Base-by-base conservation (phyloP, 53 echinoderm and acorn worm species). In the Holothuria scabra region DNA sequence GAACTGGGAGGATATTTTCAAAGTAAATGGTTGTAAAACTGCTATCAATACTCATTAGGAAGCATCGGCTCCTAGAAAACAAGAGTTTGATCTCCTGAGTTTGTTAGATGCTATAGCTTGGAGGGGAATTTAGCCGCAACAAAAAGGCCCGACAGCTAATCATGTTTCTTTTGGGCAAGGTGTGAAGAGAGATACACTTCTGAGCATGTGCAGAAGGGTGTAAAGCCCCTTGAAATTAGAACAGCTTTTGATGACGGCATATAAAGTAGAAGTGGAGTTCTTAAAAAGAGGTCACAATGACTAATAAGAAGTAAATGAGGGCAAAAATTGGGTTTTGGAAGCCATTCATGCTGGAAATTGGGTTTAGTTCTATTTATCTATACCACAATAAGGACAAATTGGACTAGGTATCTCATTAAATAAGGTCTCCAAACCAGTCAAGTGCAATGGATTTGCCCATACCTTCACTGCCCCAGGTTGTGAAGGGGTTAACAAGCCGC, bases 301-400 rank as follows among this genome's bases (percentile, higher is more conserved):
- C 76, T 76, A 76, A 76, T 76, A 76, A 76, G 76, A 56, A 76
- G 76, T 76, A 76, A 76, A 76, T 57, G 76, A 76, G 76, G 76
- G 76, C 76, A 76, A 76, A 76, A 76, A 76, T 76, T 76, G 76
- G 76, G 76, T 76, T 76, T 71, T 76, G 58, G 76, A 76, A 76
- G 76, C 76, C 76, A 76, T 76, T 76, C 76, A 76, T 55, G 76
- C 76, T 57, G 58, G 76, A 76, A 76, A 76, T 76, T 76, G 58
- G 76, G 76, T 76, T 76, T 76, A 76, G 76, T 76, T 76, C 76
- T 57, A 76, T 76, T 76, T 76, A 76, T 76, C 76, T 55, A 57
- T 56, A 76, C 76, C 76, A 76, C 76, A 76, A 76, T 76, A 76
- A 57, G 76, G 59, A 76, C 76, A 76, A 76, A 76, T 76, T 76